phyloP scores from a whole-genome alignment of 2,888 invertebrate genomes.

The Lithophane leautieri region DNA sequence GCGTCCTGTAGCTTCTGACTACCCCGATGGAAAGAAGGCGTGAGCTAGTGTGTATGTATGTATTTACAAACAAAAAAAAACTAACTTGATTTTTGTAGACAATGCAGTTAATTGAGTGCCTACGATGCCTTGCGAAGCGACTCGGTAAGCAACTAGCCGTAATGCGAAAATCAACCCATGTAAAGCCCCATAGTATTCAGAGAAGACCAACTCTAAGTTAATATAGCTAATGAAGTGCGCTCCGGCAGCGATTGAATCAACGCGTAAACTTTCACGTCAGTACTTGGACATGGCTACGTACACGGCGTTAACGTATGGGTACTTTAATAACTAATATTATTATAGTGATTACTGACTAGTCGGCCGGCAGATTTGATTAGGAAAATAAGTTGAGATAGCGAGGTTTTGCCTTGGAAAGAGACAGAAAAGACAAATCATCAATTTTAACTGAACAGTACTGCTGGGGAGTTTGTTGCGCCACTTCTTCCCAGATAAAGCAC shows the following conservation, averaged over 20 bases:
- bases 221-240: constrained; percentile 32
- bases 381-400: neutral
- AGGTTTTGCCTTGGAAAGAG: neutral
- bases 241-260: constrained; percentile 37
- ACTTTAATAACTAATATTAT: constrained; percentile 23
- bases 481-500: too few relatives aligned
- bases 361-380: neutral
- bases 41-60: neutral
- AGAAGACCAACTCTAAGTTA: constrained; percentile 22
- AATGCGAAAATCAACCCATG: constrained; percentile 2
- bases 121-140: neutral
- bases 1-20: neutral
- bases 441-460: too few relatives aligned
- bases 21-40: neutral
- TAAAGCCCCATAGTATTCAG: constrained; percentile 4
- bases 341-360: neutral
- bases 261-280: constrained; percentile 37
- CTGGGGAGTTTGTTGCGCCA: too few relatives aligned
- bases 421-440: too few relatives aligned
- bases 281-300: neutral
- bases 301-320: neutral
- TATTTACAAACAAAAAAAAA: neutral
- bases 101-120: neutral
- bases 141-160: neutral
- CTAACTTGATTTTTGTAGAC: neutral